Evolutionary conservation across 2,113 vertebrate species (phyloP).

Genomic region (Equus przewalskii): DNA sequence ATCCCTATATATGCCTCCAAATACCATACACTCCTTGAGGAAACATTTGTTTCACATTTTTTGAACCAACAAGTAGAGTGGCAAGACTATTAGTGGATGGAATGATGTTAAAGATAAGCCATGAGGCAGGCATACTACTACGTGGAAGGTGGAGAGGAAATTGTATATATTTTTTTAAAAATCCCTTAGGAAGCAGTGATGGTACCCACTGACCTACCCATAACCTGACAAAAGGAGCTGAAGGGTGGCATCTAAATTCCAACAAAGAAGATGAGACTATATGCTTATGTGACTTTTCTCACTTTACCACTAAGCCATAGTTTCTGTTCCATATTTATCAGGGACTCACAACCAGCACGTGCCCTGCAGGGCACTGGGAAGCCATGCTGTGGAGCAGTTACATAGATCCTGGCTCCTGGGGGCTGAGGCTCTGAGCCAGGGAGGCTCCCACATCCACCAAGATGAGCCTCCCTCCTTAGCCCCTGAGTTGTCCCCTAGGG

Average conservation of each 20-base stretch:
- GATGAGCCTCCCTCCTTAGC: not conserved
- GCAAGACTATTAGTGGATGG: not conserved
- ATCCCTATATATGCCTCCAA: not conserved
- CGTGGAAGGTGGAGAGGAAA: not conserved
- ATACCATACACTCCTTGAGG: not conserved
- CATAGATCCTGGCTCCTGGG: not conserved
- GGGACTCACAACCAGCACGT: not conserved
- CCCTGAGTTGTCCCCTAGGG: not conserved
- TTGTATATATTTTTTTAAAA: not conserved
- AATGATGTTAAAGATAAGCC: not conserved
- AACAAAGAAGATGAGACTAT: not conserved
- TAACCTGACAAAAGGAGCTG: not conserved
- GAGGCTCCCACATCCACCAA: not conserved
- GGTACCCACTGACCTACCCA: not conserved
- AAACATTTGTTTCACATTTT: constrained; percentile 12
- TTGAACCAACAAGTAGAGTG: not conserved
- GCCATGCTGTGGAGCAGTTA: not conserved
- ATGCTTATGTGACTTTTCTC: not conserved
- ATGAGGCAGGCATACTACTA: not conserved
- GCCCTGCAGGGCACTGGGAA: not conserved
- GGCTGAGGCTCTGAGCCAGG: not conserved
- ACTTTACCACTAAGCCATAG: not conserved
- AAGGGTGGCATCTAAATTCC: not conserved
- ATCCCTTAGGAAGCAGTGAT: not conserved
- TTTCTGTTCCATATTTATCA: not conserved